phyloP scores from a whole-genome alignment of 2,113 vertebrate genomes.

The Sylvilagus bachmani region DNA sequence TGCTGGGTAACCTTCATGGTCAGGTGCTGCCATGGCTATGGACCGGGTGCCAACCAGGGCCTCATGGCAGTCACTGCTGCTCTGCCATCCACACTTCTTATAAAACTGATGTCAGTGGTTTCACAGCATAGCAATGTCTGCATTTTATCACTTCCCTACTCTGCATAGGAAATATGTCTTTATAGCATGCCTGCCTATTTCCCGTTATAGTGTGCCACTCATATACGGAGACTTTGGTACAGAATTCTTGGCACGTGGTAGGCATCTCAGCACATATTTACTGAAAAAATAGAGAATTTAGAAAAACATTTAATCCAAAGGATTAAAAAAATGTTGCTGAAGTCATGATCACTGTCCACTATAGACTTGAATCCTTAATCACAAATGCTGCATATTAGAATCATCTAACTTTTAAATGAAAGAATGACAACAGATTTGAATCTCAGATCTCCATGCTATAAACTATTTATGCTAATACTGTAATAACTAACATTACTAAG shows the following conservation, averaged over 20 bases:
- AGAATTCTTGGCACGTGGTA: not conserved
- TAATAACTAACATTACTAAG: not conserved
- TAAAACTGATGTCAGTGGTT: no score
- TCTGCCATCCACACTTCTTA: not conserved
- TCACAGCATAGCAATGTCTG: not conserved
- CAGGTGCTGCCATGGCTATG: not conserved
- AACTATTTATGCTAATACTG: not conserved
- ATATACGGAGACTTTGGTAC: not conserved
- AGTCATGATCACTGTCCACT: not conserved
- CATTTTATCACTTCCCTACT: no score
- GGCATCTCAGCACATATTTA: not conserved
- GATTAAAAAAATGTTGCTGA: not conserved
- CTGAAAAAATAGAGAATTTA: not conserved
- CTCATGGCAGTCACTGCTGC: no score
- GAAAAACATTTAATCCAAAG: not conserved
- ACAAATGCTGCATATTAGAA: no score
- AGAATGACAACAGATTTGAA: not conserved
- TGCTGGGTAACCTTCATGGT: not conserved
- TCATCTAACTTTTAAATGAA: not conserved
- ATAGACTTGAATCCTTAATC: not conserved
- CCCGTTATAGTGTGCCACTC: no score
- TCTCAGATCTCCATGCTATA: not conserved
- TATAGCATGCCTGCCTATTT: not conserved
- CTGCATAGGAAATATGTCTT: not conserved
- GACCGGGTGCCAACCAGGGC: rapidly evolving